Percentiles rank a stretch among this genome's conserved stretches.
Conservation (phyloP, 2,888 invertebrate species). For the Drosophila borborema region DNA sequence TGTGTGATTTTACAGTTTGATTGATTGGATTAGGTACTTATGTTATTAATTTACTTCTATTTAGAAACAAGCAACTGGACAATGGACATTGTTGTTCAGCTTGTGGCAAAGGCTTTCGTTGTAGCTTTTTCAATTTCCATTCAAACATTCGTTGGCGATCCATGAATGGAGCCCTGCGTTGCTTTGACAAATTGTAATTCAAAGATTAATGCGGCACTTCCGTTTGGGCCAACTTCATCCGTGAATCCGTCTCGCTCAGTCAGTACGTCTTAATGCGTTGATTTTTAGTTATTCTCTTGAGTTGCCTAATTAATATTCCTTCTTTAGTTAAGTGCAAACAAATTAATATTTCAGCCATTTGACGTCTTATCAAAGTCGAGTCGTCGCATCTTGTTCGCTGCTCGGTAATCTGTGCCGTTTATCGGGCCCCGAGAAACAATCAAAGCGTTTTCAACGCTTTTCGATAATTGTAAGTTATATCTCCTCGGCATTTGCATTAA, state of each 20-base stretch:
- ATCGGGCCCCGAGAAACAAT: conserved; percentile 55
- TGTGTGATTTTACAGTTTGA: conserved; percentile 81
- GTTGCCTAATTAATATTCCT: neutral
- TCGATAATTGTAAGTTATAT: conserved; percentile 77
- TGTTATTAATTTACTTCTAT: conserved; percentile 83
- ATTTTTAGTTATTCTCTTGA: conserved; percentile 19
- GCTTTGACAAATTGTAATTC: conserved; percentile 67
- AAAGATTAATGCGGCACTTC: conserved; percentile 75
- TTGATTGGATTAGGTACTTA: conserved; percentile 84
- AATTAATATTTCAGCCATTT: conserved; percentile 68
- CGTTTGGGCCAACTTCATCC: conserved; percentile 28
- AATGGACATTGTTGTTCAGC: conserved; percentile 55
- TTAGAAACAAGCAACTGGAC: conserved; percentile 77
- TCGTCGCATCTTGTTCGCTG: conserved; percentile 34
- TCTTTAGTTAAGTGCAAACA: conserved; percentile 60
- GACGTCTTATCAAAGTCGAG: conserved; percentile 45
- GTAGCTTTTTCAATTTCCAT: conserved; percentile 68
- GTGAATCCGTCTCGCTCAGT: neutral
- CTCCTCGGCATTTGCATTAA: conserved; percentile 69
- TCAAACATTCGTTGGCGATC: conserved; percentile 58
- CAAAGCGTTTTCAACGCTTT: conserved; percentile 75
- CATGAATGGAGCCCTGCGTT: conserved; percentile 61
- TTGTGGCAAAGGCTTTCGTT: conserved; percentile 25
- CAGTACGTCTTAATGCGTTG: conserved; percentile 47
- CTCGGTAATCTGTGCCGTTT: conserved; percentile 39